Conservation (phyloP, 2,888 invertebrate species). For the Masnerella sp. region DNA sequence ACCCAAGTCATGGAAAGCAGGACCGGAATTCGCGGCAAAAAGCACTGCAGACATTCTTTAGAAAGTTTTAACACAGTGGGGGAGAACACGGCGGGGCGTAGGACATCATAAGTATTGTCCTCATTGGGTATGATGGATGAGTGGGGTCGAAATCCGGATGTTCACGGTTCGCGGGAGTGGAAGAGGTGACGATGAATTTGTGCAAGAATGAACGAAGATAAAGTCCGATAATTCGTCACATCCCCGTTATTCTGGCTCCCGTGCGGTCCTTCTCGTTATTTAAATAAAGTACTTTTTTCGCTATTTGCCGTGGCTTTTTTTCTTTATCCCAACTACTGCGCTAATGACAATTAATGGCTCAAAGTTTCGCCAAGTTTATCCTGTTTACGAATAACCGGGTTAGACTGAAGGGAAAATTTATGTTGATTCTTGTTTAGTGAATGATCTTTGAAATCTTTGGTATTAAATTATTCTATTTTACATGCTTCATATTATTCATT, state of each 20-base stretch:
- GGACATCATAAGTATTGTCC: constrained; percentile 71
- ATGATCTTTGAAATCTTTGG: too few relatives aligned
- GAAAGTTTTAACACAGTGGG: constrained; percentile 45
- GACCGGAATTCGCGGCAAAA: constrained; percentile 45
- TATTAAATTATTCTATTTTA: too few relatives aligned
- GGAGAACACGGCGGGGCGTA: constrained; percentile 62
- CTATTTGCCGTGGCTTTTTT: constrained; percentile 18
- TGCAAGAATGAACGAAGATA: constrained; percentile 66
- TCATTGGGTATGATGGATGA: constrained; percentile 70
- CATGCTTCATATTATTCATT: too few relatives aligned
- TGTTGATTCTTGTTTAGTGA: constrained; percentile 1
- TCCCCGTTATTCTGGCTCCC: constrained; percentile 42
- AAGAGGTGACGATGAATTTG: constrained; percentile 53
- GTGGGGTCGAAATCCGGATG: constrained; percentile 64
- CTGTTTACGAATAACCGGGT: constrained; percentile 26
- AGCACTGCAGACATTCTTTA: constrained; percentile 47
- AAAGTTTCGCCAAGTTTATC: constrained; percentile 9
- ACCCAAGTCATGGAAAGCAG: constrained; percentile 23
- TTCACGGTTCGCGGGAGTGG: constrained; percentile 41
- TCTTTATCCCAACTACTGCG: constrained; percentile 6
- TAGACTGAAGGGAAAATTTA: constrained; percentile 9
- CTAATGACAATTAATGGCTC: constrained; percentile 42
- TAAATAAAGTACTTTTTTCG: constrained; percentile 50
- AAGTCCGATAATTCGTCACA: constrained; percentile 72
- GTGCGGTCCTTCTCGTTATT: constrained; percentile 22